Conservation (phyloP, 2,113 vertebrate species). For the Propithecus coquereli region DNA sequence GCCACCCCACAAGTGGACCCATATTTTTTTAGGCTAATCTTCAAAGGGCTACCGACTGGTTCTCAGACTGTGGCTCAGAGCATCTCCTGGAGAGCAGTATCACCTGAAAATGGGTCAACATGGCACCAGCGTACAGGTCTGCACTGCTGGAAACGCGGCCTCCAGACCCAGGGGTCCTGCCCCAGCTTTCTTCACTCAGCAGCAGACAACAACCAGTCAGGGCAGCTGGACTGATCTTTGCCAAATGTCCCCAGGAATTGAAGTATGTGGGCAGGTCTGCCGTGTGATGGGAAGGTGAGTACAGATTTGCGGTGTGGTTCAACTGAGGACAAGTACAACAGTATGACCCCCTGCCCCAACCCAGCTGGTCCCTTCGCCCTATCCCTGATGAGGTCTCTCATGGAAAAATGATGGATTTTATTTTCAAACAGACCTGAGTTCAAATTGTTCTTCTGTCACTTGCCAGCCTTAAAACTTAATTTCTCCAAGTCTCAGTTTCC, state of each 20-base stretch:
- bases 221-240: neutral
- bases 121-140: neutral
- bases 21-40: slow-evolving; percentile 18
- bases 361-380: neutral
- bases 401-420: neutral
- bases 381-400: neutral
- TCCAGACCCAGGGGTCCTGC: neutral
- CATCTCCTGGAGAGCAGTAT: neutral
- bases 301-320: neutral
- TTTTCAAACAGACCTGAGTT: neutral
- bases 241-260: neutral
- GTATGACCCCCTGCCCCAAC: neutral
- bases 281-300: neutral
- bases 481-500: slow-evolving; percentile 38
- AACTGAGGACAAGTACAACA: neutral
- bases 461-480: neutral
- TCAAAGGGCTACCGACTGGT: slow-evolving; percentile 12
- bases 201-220: neutral
- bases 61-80: neutral
- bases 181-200: neutral
- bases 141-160: neutral
- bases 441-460: neutral
- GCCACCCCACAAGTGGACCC: neutral
- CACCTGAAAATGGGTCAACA: neutral
- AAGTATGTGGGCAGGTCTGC: neutral